Percentiles rank a stretch among this genome's conserved stretches.
phyloP scores from a whole-genome alignment of 2,888 invertebrate species.

The Lamellibrachia satsuma region DNA sequence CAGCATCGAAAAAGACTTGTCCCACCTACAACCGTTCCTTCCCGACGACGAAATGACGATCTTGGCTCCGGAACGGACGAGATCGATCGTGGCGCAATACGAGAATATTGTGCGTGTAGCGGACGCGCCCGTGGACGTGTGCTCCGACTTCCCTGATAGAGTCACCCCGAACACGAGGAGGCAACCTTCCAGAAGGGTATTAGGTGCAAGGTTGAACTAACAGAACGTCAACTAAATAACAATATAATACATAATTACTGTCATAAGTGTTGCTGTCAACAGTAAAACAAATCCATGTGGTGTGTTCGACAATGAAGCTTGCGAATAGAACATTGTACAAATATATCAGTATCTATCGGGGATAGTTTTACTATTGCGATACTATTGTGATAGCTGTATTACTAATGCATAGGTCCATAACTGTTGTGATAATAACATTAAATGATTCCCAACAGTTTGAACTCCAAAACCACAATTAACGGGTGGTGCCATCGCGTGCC shows the following conservation, averaged over 20 bases:
- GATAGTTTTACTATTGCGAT: too few species aligned
- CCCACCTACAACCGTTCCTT: conserved; percentile 34
- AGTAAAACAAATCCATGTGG: too few species aligned
- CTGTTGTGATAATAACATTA: too few species aligned
- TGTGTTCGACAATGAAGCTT: too few species aligned
- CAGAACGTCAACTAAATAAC: not conserved
- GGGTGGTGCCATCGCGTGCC: too few species aligned
- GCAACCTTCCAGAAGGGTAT: not conserved
- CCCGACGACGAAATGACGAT: conserved; percentile 40
- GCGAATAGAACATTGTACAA: too few species aligned
- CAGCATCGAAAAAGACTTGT: conserved; percentile 17
- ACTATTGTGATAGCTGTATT: too few species aligned
- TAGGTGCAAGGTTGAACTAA: not conserved
- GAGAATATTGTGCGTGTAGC: not conserved
- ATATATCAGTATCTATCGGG: too few species aligned
- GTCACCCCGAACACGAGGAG: not conserved
- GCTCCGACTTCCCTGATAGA: not conserved
- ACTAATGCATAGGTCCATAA: too few species aligned
- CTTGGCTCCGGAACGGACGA: conserved; percentile 32
- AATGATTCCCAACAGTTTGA: too few species aligned
- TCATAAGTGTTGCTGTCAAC: too few species aligned
- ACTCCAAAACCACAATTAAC: too few species aligned
- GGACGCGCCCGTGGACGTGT: not conserved
- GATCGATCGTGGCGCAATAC: conserved; percentile 20
- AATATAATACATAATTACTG: not conserved